Evolutionary conservation across 1,140 invertebrate genomes (phyloP), one percentile per base, ranked within the genome.

Genomic region (Camponotus pennsylvanicus): DNA sequence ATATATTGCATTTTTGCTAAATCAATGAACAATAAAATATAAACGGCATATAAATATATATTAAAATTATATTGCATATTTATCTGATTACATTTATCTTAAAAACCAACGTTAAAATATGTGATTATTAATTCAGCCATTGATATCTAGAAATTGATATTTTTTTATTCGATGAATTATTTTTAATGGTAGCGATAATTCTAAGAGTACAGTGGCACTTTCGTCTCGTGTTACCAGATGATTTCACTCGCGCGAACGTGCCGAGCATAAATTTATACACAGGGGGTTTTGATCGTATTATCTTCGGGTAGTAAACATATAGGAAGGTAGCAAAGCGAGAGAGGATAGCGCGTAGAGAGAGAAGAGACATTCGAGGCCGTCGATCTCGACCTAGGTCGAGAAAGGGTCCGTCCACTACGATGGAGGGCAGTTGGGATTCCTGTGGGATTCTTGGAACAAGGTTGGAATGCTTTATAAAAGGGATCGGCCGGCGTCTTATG

Each of bases 391-490:
- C 64, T 63, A 67, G 86, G 86, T 79, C 57, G 89, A 73, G 61
- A 61, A 71, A 88, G 89, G 86, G 88, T 61, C 64, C 32, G 86
- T 61, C 70, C 40, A 78, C 70, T 63, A 71, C 42, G 67, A 45
- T n/a, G 79, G 85, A 93, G 88, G 92, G 91, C 59, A 85, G 61
- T 64, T 90, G 88, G 91, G 91, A 95, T 93, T 94, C 94, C 94
- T 93, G 85, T 91, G 94, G 94, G 94, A 94, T 92, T 87, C 86
- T 80, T 69, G 88, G 91, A 93, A 93, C 94, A 92, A 94, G 90
- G 80, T 84, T 88, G 89, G 94, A 94, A 95, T 94, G 94, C 93
- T 92, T 94, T 94, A 94, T 94, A 92, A 93, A 86, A 92, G 84
- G 92, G 84, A 87, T 18, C 93, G 93, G 93, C 94, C 93, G 87